These are phyloP conservation scores for Leucoraja ocellata DNA, from an alignment of 2,797 vertebrate genomes.

Conservation along the genomic window DNA sequence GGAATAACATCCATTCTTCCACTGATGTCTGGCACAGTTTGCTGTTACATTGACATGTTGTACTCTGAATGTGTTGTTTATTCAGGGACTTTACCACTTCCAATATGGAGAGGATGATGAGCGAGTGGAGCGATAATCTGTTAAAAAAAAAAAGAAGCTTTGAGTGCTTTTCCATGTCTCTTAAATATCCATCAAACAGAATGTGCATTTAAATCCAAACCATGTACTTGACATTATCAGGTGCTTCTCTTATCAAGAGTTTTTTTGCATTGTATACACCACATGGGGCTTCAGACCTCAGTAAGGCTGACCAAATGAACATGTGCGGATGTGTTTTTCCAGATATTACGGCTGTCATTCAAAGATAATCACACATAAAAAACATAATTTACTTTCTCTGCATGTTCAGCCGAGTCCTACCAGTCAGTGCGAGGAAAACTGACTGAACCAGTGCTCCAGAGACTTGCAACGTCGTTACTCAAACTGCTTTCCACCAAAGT, in stretches of 20 bases:
- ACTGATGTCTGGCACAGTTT: background rate
- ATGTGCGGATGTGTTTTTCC: constrained; percentile 19
- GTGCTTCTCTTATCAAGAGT: background rate
- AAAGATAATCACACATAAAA: constrained; percentile 21
- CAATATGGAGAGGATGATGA: background rate
- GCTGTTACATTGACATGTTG: background rate
- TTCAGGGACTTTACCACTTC: background rate
- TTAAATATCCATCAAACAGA: constrained; percentile 23
- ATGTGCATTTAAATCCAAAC: constrained; percentile 23
- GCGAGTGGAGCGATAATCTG: background rate
- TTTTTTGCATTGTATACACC: constrained; percentile 17
- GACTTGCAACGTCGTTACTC: background rate
- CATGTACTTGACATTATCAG: constrained; percentile 24
- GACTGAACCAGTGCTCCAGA: background rate
- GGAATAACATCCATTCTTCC: background rate
- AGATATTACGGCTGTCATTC: constrained; percentile 25
- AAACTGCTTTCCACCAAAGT: background rate
- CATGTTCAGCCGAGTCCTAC: background rate
- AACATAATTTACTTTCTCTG: constrained; percentile 23
- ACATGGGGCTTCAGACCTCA: constrained; percentile 17
- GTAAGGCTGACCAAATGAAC: constrained; percentile 17
- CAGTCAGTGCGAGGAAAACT: constrained; percentile 5
- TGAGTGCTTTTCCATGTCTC: constrained; percentile 18
- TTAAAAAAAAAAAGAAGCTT: constrained; percentile 4
- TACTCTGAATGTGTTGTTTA: background rate